Base-by-base conservation (phyloP, 2,888 invertebrate genomes). In the Trissoscelio sp. region DNA sequence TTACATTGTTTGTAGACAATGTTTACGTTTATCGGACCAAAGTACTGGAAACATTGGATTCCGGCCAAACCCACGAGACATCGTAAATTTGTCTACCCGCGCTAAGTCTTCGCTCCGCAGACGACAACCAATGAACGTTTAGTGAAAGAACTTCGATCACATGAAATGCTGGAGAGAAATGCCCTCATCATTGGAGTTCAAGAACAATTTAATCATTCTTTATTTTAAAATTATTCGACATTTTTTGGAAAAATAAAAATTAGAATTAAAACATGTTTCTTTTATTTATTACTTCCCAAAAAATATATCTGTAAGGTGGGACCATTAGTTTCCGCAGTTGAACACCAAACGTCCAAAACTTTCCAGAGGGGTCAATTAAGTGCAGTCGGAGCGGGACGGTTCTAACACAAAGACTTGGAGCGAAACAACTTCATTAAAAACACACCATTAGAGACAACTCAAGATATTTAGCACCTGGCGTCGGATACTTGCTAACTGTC, bases 1-100 rank as follows among this genome's bases (percentile, higher is more conserved):
- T 79, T 82, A 85, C 85, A 86, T 85, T 86, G 85, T 85, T 84
- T 83, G 83, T 55, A 58, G 78, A 12, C 44, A 75, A 66, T 83
- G 87, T 86, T 86, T 84, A 82, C 84, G 85, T 82, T 84, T 79
- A 82, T 81, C 75, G 79, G 37, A 55, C 80, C 39, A 57, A 73
- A 78, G 74, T 78, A 51, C 77, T 64, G 55, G 73, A 81, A 82
- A 82, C 64, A 34, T 74, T 86, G 85, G 85, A 85, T n/a, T 12
- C 12, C 39, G 18, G 85, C 86, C 86, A 86, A 60, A 77, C 28
- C 51, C 58, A 51, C 62, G 77, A 73, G 72, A 74, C 70, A 58
- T 75, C 84, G 84, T 85, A 86, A 85, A 85, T 86, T 87, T 82
- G 80, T 79, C 80, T 48, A 64, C 66, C 75, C 74, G 67, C 72